Conservation (phyloP, 2,888 invertebrate genomes). For the Cecidostiba fungosa region DNA sequence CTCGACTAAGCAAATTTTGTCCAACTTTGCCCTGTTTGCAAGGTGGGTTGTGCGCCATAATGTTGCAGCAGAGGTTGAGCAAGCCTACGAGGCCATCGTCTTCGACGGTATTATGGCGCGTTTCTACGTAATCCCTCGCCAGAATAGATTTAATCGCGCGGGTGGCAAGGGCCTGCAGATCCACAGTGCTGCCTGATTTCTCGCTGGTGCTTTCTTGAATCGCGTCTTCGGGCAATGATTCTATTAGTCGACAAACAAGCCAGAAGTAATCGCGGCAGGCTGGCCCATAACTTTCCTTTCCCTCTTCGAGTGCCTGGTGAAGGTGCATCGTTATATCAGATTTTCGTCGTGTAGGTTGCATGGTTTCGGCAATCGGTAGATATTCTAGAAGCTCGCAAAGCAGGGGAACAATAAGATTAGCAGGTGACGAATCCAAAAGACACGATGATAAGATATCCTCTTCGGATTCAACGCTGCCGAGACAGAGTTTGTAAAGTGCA, state of each 20-base stretch:
- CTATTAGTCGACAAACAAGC: slow-evolving; percentile 93
- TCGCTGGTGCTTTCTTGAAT: slow-evolving; percentile 84
- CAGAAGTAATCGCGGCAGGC: slow-evolving; percentile 97
- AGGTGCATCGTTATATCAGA: slow-evolving; percentile 79
- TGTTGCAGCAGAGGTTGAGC: slow-evolving; percentile 91
- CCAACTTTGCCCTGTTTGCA: slow-evolving; percentile 92
- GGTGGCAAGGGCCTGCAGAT: slow-evolving; percentile 88
- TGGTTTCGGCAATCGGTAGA: slow-evolving; percentile 91
- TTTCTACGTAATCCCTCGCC: slow-evolving; percentile 91
- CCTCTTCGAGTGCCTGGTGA: slow-evolving; percentile 85
- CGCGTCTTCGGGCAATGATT: slow-evolving; percentile 90
- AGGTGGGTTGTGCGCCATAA: slow-evolving; percentile 93
- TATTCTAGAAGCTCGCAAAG: slow-evolving; percentile 90
- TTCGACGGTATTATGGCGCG: slow-evolving; percentile 89
- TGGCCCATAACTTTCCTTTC: slow-evolving; percentile 95
- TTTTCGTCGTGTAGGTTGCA: slow-evolving; percentile 84
- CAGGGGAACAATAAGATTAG: slow-evolving; percentile 87
- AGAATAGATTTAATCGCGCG: slow-evolving; percentile 89
- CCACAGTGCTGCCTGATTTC: slow-evolving; percentile 83
- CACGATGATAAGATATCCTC: slow-evolving; percentile 77
- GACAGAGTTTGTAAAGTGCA: slow-evolving; percentile 93
- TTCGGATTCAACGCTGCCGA: slow-evolving; percentile 84
- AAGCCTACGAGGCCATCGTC: slow-evolving; percentile 96
- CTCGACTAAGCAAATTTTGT: slow-evolving; percentile 85
- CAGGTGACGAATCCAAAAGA: slow-evolving; percentile 74